Evolutionary conservation across 2,113 vertebrate species (phyloP), one percentile per base, ranked within the genome.

Genomic region (Geococcyx californianus): DNA sequence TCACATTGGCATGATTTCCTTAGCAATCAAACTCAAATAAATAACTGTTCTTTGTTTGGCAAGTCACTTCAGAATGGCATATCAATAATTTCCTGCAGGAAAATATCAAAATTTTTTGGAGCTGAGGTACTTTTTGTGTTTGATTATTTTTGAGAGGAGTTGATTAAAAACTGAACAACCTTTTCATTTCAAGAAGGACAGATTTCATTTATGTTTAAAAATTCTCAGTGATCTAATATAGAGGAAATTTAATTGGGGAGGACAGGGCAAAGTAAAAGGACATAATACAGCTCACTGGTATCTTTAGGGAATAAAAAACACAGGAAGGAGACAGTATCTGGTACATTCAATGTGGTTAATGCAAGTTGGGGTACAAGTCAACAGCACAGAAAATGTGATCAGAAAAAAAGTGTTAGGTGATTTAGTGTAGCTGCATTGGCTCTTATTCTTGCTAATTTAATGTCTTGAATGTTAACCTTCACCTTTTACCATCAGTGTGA

Each of bases 1-100:
- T 94, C 66, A 82, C 38, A 52, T 14, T 68, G 87, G 20, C 92
- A 84, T 87, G 0, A 84, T 63, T 95, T 94, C 87, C 70, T 84
- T 82, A 89, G 81, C 56, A 93, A 96, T 95, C 95, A 95, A 84
- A 63, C 74, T 89, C 66, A 81, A 82, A 93, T 96, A 94, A 94
- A 94, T 70, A 89, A 87, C 78, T 44, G 64, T 72, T 87, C 68
- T 94, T 96, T 95, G 93, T 96, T 91, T 95, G 81, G 60, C 44
- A 94, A 93, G 81, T 63, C 84, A 87, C 45, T 80, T 94, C 31
- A 36, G 63, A 94, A 78, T 75, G 66, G 44, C 29, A 93, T 94
- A 93, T 93, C 73, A 75, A 64, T 95, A 81, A 52, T 75, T 81
- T 84, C 47, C 26, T 93, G 25, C 64, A 78, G 56, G 69, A 91